Conservation (phyloP, 2,113 vertebrate species). For the Ceyx cyanopectus region DNA sequence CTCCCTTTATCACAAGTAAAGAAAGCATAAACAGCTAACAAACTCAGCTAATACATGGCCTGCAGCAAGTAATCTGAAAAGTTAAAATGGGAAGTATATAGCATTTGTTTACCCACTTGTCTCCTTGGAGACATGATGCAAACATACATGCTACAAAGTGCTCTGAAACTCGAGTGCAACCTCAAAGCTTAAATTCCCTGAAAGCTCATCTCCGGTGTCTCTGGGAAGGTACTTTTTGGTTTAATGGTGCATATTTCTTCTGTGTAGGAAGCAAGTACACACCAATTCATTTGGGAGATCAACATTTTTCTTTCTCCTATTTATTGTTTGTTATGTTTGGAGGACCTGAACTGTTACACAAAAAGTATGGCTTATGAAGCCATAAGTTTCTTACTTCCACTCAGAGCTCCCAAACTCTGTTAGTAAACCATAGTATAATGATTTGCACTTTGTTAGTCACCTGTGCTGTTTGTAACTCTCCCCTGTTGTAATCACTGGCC, state of each 20-base stretch:
- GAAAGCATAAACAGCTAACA: slow-evolving; percentile 25
- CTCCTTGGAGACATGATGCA: slow-evolving; percentile 11
- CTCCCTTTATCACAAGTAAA: slow-evolving; percentile 16
- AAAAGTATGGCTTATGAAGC: background rate
- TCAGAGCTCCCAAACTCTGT: background rate
- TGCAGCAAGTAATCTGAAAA: slow-evolving; percentile 41
- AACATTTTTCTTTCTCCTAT: background rate
- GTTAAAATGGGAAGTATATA: slow-evolving; percentile 11
- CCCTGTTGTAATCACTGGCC: background rate
- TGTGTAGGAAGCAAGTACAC: background rate
- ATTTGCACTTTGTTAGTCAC: background rate
- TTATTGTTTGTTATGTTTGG: background rate
- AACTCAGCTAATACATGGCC: slow-evolving; percentile 16
- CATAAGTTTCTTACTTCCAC: background rate
- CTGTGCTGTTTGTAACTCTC: slow-evolving; percentile 12
- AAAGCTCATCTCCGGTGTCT: background rate
- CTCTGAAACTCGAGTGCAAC: background rate
- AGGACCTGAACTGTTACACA: background rate
- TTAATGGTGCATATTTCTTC: background rate
- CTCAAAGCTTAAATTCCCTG: background rate
- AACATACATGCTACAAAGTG: background rate
- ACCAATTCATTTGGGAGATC: background rate
- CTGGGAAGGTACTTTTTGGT: background rate
- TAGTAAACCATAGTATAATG: background rate
- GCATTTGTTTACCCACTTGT: slow-evolving; percentile 18